Conservation (phyloP, 2,888 invertebrate species). For the Elegia similella region DNA sequence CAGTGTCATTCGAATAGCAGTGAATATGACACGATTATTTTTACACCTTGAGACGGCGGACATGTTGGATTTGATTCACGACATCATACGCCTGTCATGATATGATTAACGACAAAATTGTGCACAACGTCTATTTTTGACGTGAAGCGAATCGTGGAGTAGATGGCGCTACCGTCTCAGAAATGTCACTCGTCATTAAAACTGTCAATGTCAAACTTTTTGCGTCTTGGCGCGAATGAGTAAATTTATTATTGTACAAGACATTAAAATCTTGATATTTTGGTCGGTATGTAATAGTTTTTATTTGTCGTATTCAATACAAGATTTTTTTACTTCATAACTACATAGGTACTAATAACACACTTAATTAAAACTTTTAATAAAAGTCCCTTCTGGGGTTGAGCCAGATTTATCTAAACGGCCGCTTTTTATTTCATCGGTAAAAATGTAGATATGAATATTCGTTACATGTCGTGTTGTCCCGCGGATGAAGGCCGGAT, state of each 20-base stretch:
- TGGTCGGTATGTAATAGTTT: no score
- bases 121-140: slow-evolving; percentile 32
- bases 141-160: slow-evolving; percentile 42
- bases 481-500: slow-evolving; percentile 45
- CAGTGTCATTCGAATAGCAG: slow-evolving; percentile 6
- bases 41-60: slow-evolving; percentile 13
- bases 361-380: no score
- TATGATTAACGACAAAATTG: slow-evolving; percentile 29
- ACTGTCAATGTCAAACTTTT: slow-evolving; percentile 47
- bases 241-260: no score
- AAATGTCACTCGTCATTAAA: slow-evolving; percentile 49
- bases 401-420: slow-evolving; percentile 63
- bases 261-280: no score
- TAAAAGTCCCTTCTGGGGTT: background rate
- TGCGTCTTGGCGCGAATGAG: background rate
- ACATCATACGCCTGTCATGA: slow-evolving; percentile 17
- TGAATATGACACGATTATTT: slow-evolving; percentile 16
- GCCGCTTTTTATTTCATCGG: slow-evolving; percentile 44
- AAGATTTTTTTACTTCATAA: background rate
- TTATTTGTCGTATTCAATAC: no score
- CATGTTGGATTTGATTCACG: slow-evolving; percentile 17
- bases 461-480: slow-evolving; percentile 65
- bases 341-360: background rate
- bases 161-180: slow-evolving; percentile 41
- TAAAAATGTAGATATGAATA: slow-evolving; percentile 61